Conservation (phyloP, 2,888 invertebrate genomes). For the Hirtodrosophila cameraria region DNA sequence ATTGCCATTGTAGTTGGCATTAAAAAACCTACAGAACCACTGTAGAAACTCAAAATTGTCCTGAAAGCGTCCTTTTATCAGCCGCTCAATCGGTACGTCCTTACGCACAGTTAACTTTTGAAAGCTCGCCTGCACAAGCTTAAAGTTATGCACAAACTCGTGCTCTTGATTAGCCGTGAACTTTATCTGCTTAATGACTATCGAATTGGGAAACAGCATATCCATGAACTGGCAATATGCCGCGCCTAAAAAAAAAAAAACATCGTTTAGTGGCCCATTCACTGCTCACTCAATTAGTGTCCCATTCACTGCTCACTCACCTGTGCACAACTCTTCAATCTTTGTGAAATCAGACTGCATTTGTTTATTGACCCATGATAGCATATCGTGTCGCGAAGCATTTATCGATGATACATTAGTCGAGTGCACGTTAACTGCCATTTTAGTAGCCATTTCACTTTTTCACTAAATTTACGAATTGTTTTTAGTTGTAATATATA, state of each 20-base stretch:
- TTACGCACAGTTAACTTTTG: slow-evolving; percentile 31
- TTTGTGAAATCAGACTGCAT: slow-evolving; percentile 95
- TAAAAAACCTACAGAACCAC: too few species aligned
- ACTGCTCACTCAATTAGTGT: slow-evolving; percentile 92
- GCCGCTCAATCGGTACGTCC: slow-evolving; percentile 80
- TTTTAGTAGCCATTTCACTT: too few species aligned
- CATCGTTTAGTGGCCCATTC: too few species aligned
- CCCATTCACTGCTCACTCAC: too few species aligned
- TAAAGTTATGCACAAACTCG: slow-evolving; percentile 48
- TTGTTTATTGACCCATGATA: slow-evolving; percentile 97
- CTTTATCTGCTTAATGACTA: slow-evolving; percentile 96
- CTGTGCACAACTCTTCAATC: slow-evolving; percentile 97
- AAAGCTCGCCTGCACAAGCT: slow-evolving; percentile 44
- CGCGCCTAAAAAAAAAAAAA: too few species aligned
- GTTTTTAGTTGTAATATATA: too few species aligned
- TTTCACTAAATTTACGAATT: too few species aligned
- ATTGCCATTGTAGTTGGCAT: slow-evolving; percentile 19
- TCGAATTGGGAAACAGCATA: slow-evolving; percentile 93
- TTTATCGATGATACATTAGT: slow-evolving; percentile 98
- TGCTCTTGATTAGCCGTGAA: slow-evolving; percentile 94
- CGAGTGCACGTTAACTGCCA: slow-evolving; percentile 99
- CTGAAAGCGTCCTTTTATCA: slow-evolving; percentile 98
- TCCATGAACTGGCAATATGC: too few species aligned
- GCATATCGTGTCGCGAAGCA: slow-evolving; percentile 98
- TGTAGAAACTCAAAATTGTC: slow-evolving; percentile 99